phyloP scores from a whole-genome alignment of 2,888 invertebrate species.

The Agonopterix heracliana region DNA sequence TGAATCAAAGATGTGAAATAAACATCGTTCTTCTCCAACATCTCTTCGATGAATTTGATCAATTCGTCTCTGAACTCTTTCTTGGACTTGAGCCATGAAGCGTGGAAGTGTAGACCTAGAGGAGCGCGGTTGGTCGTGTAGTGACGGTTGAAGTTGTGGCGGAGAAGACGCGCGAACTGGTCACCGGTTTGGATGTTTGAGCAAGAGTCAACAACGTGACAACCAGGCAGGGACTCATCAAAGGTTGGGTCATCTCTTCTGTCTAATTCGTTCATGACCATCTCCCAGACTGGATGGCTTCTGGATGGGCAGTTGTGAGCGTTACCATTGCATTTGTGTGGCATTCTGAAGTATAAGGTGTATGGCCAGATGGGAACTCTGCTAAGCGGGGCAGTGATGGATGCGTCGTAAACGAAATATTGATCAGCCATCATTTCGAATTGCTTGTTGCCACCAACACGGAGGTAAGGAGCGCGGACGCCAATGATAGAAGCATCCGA shows the following conservation, averaged over 20 bases:
- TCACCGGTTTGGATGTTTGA: conserved; percentile 94
- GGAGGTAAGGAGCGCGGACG: conserved; percentile 89
- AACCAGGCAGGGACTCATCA: conserved; percentile 94
- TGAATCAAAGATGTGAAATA: conserved; percentile 94
- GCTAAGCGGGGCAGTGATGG: conserved; percentile 91
- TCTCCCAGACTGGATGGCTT: conserved; percentile 96
- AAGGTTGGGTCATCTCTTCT: conserved; percentile 95
- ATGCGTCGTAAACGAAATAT: conserved; percentile 95
- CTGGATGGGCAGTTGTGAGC: conserved; percentile 94
- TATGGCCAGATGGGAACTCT: conserved; percentile 98
- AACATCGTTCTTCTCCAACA: conserved; percentile 91
- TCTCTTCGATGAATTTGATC: conserved; percentile 95
- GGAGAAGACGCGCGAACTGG: conserved; percentile 90
- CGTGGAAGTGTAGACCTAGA: conserved; percentile 94
- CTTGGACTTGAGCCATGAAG: conserved; percentile 96
- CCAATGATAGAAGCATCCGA: conserved; percentile 94
- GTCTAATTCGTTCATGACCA: conserved; percentile 97
- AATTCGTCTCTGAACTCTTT: conserved; percentile 94
- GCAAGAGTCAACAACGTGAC: conserved; percentile 96
- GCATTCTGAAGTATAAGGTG: conserved; percentile 97
- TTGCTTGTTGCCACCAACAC: conserved; percentile 95
- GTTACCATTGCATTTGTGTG: conserved; percentile 96
- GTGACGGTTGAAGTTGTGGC: conserved; percentile 96
- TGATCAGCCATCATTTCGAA: conserved; percentile 98
- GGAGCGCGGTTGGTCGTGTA: conserved; percentile 95